Evolutionary conservation across 1,140 invertebrate species (phyloP), one percentile per base, ranked within the genome.

Genomic region (Pseudomyrmex pallidus): DNA sequence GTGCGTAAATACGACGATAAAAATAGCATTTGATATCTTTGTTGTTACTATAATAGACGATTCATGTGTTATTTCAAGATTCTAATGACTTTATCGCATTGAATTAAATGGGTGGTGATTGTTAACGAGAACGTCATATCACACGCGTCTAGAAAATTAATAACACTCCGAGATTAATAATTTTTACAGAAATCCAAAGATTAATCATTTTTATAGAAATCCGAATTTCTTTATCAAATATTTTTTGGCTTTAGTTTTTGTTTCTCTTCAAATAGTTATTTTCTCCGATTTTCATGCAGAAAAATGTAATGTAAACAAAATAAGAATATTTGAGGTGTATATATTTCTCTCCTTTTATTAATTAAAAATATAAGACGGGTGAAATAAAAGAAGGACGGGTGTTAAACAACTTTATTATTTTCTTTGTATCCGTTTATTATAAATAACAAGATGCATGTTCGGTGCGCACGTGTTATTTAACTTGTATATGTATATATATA

Each of bases 361-460:
- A 25, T 48, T 62, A 50, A 15, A 62, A 25, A 74, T 2, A 1
- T 1, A 17, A 74, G 5, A n/a, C 7, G 25, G 59, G 10, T 12
- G 17, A 2, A 67, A 15, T 67, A 20, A 44, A 67, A 67, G 64
- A 17, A n/a, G 50, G n/a, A 0, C 35, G 13, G 56, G 1, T 20
- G n/a, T 62, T 10, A 44, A 48, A 73, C 2, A 50, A 50, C 35
- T 76, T 68, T 82, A 85, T 88, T 90, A 76, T 80, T 85, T 90
- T 90, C 89, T 92, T 89, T 61, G 86, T 70, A 83, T 87, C 72
- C 64, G 74, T 94, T 94, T 94, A 94, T 94, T 94, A 94, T 93
- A 94, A 94, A 94, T 94, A 94, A 94, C 93, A 94, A 92, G 90
- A 93, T 94, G 92, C 93, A 94, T 94, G 91, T 93, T 92, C 89